Evolutionary conservation across 2,113 vertebrate genomes (phyloP), one percentile per base, ranked within the genome.

Genomic region (human (Homo sapiens)): DNA sequence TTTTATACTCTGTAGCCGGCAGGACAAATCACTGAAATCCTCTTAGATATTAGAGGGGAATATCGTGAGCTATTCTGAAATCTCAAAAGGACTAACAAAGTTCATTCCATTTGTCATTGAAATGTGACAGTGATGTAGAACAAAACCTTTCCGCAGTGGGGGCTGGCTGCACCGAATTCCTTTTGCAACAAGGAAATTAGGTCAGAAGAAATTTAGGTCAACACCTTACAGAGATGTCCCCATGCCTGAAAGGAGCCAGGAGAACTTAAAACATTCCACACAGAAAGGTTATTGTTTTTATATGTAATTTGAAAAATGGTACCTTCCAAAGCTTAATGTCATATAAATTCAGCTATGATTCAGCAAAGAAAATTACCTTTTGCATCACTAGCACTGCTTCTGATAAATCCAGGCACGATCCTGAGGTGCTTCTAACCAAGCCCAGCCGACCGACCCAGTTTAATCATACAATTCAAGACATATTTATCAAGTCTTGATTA

Each of bases 161-260:
- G 97, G 94, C 96, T 97, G 97, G 79, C 95, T 97, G 94, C 81
- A 95, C 94, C 1, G 59, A 98, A 97, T 96, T 97, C 94, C 95
- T 98, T 98, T 97, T 97, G 95, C 96, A 97, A 98, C 95, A 97
- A 97, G 94, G 93, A 98, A 98, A 98, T 98, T 98, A 98, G 98
- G 98, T 98, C 97, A 98, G 97, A 96, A 97, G 97, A 98, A 98
- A 98, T 98, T 97, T 98, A 97, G 98, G 98, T 98, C 97, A 98
- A 96, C 97, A 98, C 98, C 98, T 98, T 97, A 97, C 97, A 97
- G 97, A 97, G 97, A 97, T 97, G 97, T 89, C 97, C 97, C 86
- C 83, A 91, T 95, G 96, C 95, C 97, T 97, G 96, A 97, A 86
- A 96, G 90, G 93, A 97, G 90, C 73, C 86, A 94, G 76, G 92